phyloP scores from a whole-genome alignment of 2,113 vertebrate genomes.

The Ciconia boyciana region DNA sequence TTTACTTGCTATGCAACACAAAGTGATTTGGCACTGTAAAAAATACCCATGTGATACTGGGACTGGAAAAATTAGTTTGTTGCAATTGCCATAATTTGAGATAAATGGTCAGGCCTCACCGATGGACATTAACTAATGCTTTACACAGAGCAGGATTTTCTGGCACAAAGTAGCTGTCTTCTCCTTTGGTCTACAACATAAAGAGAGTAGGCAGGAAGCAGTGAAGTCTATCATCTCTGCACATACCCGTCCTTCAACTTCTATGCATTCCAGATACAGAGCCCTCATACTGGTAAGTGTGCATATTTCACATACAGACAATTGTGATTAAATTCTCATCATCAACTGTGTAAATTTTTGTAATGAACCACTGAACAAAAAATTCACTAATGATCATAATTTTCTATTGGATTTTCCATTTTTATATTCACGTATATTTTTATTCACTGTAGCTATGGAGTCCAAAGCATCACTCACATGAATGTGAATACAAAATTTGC shows the following conservation, averaged over 20 bases:
- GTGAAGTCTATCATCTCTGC: background rate
- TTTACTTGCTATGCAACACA: background rate
- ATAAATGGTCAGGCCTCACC: background rate
- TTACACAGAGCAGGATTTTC: background rate
- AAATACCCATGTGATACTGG: background rate
- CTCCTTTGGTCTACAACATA: background rate
- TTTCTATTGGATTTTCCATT: background rate
- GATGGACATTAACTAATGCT: background rate
- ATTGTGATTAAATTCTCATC: background rate
- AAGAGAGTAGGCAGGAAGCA: background rate
- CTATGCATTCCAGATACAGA: background rate
- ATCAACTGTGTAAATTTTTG: background rate
- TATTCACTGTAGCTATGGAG: background rate
- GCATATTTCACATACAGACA: background rate
- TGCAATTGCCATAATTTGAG: background rate
- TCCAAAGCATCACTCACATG: background rate
- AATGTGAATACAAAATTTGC: background rate
- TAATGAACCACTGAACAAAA: background rate
- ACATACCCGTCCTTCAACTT: background rate
- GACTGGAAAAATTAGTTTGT: background rate
- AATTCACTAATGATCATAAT: background rate
- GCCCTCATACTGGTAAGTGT: fast-evolving
- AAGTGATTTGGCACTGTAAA: background rate
- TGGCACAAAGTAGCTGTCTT: background rate
- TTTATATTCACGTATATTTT: background rate